A percentile compares a stretch with the other conserved stretches of the same genome.
phyloP scores from a whole-genome alignment of 2,113 vertebrate species.

The Emydura subglobosa region DNA sequence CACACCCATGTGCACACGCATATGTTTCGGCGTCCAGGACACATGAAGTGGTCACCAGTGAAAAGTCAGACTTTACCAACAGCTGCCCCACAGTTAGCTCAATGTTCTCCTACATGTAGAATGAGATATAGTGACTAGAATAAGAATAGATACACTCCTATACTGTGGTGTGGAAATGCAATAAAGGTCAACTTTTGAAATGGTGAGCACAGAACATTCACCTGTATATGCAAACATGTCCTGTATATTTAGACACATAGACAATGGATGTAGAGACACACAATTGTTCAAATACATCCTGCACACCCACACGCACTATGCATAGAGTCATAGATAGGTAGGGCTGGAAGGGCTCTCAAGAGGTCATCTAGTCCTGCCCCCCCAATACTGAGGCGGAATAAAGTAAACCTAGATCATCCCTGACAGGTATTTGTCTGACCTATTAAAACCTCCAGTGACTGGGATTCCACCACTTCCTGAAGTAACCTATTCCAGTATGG shows the following conservation, averaged over 20 bases:
- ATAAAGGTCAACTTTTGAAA: neutral
- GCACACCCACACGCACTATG: too few species aligned
- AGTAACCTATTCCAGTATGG: neutral
- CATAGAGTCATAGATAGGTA: neutral
- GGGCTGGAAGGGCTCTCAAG: neutral
- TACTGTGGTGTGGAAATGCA: neutral
- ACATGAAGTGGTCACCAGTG: neutral
- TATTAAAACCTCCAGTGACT: neutral
- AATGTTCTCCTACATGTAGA: neutral
- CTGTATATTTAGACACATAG: neutral
- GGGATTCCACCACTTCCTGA: too few species aligned
- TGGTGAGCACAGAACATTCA: neutral
- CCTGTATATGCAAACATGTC: neutral
- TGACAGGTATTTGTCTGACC: neutral
- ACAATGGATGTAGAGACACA: neutral
- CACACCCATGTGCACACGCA: neutral
- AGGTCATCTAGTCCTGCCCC: neutral
- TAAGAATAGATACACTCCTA: neutral
- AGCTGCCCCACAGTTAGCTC: neutral
- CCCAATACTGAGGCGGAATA: neutral
- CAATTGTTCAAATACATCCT: neutral
- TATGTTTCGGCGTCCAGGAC: neutral
- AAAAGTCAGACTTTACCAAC: neutral
- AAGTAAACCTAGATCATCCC: neutral
- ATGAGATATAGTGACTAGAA: neutral